phyloP scores from a whole-genome alignment of 2,888 invertebrate species.

The Pherbina coryleti region DNA sequence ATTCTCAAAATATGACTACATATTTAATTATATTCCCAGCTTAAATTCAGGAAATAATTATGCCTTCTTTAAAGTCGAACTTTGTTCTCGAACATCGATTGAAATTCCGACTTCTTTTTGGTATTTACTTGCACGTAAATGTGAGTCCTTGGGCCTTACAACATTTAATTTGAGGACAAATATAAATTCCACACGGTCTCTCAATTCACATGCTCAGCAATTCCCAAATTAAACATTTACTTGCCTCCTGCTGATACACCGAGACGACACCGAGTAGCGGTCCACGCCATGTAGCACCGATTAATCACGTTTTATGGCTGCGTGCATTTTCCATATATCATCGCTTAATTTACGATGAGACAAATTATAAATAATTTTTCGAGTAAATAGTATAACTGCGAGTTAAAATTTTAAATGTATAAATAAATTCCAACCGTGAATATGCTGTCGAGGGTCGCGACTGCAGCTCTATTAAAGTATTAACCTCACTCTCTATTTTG shows the following conservation, averaged over 20 bases:
- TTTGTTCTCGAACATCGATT: too few relatives aligned
- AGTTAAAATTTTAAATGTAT: background rate
- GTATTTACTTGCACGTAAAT: too few relatives aligned
- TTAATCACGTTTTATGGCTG: slow-evolving; percentile 45
- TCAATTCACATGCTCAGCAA: background rate
- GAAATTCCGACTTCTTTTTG: too few relatives aligned
- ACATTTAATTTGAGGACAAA: background rate
- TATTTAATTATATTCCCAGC: too few relatives aligned
- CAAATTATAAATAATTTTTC: slow-evolving; percentile 15
- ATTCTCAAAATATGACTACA: too few relatives aligned
- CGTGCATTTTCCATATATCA: slow-evolving; percentile 43
- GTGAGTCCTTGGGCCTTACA: too few relatives aligned
- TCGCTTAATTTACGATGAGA: slow-evolving; percentile 35
- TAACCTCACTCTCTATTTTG: too few relatives aligned
- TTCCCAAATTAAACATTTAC: slow-evolving; percentile 8
- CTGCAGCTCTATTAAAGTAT: slow-evolving; percentile 17
- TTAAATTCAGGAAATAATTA: too few relatives aligned
- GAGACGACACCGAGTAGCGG: background rate
- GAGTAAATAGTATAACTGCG: background rate
- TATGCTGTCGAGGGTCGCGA: background rate
- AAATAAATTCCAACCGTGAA: background rate
- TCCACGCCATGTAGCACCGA: slow-evolving; percentile 36
- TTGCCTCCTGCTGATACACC: background rate
- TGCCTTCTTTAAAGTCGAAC: too few relatives aligned
- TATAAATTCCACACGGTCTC: background rate